These are phyloP conservation scores for Dicyrtomina minuta DNA, from an alignment of 2,888 invertebrate species.

Conservation along the genomic window DNA sequence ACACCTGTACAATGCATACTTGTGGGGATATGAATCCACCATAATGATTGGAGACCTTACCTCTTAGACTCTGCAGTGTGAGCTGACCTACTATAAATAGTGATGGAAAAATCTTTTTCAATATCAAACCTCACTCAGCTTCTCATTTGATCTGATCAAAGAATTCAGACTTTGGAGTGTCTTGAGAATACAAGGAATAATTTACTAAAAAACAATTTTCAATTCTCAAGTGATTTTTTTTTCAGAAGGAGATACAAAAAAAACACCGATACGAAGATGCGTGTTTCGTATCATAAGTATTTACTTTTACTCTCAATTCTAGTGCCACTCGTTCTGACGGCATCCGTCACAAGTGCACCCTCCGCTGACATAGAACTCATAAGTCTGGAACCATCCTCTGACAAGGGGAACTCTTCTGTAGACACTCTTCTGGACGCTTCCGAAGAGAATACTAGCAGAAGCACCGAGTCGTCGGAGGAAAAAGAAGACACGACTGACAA, in stretches of 20 bases:
- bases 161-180: background rate
- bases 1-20: background rate
- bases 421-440: background rate
- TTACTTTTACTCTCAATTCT: constrained; percentile 6
- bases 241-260: background rate
- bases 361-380: constrained; percentile 16
- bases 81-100: constrained; percentile 31
- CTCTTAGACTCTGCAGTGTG: constrained; percentile 10
- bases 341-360: constrained; percentile 6
- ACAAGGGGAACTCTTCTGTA: background rate
- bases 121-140: constrained; percentile 15
- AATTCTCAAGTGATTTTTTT: background rate
- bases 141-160: background rate
- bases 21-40: too few species aligned
- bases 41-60: background rate
- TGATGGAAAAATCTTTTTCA: background rate
- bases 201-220: too few species aligned
- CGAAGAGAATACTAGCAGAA: background rate
- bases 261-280: constrained; percentile 23
- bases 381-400: background rate
- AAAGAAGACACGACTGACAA: constrained; percentile 4
- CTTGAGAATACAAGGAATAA: constrained; percentile 1
- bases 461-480: background rate
- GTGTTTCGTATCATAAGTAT: constrained; percentile 24
- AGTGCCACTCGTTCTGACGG: background rate